Conservation (phyloP, 2,888 invertebrate species). For the Gerris lacustris region DNA sequence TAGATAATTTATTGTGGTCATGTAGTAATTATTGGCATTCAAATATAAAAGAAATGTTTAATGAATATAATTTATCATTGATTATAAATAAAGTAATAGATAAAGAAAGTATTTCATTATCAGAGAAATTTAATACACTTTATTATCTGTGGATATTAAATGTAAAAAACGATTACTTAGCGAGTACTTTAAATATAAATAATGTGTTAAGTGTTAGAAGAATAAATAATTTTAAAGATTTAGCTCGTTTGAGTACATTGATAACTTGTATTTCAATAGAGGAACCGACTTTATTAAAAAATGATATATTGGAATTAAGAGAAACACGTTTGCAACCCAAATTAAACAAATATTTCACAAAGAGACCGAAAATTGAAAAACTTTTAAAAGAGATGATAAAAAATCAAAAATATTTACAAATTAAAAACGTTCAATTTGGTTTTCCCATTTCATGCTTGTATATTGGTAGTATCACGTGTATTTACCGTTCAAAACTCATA, state of each 20-base stretch:
- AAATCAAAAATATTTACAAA: not conserved
- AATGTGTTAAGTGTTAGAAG: not conserved
- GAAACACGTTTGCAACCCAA: not conserved
- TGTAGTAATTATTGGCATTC: not conserved
- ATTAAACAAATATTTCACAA: not conserved
- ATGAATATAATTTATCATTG: not conserved
- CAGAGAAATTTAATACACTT: not conserved
- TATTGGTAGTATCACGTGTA: not conserved
- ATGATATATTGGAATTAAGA: not conserved
- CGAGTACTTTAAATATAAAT: not conserved
- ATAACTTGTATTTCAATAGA: not conserved
- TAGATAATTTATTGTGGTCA: not conserved
- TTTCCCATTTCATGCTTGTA: not conserved
- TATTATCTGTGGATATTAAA: not conserved
- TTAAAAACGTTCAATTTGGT: not conserved
- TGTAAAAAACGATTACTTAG: not conserved
- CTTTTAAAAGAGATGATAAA: not conserved
- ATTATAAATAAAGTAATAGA: not conserved
- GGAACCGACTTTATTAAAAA: not conserved
- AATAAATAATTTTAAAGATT: constrained; percentile 1
- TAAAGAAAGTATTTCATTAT: not conserved
- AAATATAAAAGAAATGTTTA: not conserved
- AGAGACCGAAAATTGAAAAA: not conserved
- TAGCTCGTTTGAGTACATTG: not conserved
- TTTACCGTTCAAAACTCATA: constrained; percentile 59